A percentile compares a stretch with the other conserved stretches of the same genome.
These are phyloP conservation scores for Nothobranchius kuhntae DNA, from an alignment of 2,113 vertebrate genomes.

Conservation along the genomic window DNA sequence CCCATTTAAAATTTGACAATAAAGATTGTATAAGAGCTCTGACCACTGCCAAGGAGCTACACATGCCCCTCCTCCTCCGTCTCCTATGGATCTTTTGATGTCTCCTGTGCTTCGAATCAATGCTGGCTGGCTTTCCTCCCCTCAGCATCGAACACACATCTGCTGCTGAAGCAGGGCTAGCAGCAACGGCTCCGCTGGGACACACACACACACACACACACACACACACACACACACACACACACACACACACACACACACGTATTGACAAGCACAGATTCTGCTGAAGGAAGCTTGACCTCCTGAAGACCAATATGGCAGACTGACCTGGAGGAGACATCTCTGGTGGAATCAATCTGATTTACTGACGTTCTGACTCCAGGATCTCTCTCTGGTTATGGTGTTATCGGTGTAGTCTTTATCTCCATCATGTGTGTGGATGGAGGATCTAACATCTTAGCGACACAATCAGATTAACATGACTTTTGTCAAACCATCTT, in stretches of 20 bases:
- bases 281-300: constrained; percentile 64
- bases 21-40: constrained; percentile 23
- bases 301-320: constrained; percentile 67
- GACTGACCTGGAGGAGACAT: constrained; percentile 59
- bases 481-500: neutral
- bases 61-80: constrained; percentile 28
- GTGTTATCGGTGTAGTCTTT: constrained; percentile 19
- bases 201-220: neutral
- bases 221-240: constrained; percentile 17
- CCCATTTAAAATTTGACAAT: neutral
- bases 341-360: constrained; percentile 57
- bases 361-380: constrained; percentile 54
- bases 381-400: constrained; percentile 9
- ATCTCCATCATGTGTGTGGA: neutral
- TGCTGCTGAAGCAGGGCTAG: constrained; percentile 58
- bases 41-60: constrained; percentile 11
- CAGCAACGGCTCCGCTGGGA: constrained; percentile 52
- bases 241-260: constrained; percentile 36
- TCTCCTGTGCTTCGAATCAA: constrained; percentile 59
- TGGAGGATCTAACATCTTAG: neutral
- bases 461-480: neutral
- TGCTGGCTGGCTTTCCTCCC: constrained; percentile 57
- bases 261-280: constrained; percentile 60
- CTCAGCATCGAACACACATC: constrained; percentile 54
- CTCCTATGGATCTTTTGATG: constrained; percentile 68